Percentiles rank a stretch among this genome's conserved stretches.
These are phyloP conservation scores for Irena cyanogastra DNA, from an alignment of 2,113 vertebrate genomes.

Conservation along the genomic window DNA sequence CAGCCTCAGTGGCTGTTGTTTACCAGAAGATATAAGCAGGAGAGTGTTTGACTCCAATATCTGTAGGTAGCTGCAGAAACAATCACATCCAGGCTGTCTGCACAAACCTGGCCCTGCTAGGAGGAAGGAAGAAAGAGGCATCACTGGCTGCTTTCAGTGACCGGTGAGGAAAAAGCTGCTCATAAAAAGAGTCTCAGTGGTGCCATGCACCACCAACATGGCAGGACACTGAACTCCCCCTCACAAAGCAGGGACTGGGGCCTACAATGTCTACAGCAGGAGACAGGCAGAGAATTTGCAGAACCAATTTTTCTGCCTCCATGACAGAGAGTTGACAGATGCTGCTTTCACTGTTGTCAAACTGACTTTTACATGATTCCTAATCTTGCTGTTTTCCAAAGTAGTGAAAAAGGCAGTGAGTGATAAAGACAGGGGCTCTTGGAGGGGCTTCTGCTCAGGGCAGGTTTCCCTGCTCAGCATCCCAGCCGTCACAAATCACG, in stretches of 20 bases:
- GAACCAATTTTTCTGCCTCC: background rate
- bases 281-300: background rate
- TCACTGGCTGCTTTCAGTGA: background rate
- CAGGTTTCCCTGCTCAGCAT: background rate
- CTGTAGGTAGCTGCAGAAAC: background rate
- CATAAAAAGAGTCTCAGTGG: background rate
- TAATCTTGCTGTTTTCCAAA: background rate
- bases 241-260: background rate
- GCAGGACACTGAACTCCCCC: background rate
- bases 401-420: background rate
- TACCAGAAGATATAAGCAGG: background rate
- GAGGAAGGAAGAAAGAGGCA: background rate
- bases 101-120: background rate
- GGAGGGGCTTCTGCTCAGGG: background rate
- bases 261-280: background rate
- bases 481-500: rapidly evolving
- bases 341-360: background rate
- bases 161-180: background rate
- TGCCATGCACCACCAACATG: background rate
- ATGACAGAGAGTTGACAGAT: background rate
- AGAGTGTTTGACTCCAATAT: rapidly evolving
- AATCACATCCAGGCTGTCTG: background rate
- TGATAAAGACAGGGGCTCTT: background rate
- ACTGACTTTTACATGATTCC: background rate
- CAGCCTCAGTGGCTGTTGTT: background rate